Base-by-base conservation (phyloP, 2,888 invertebrate species). In the Orgyia antiqua region DNA sequence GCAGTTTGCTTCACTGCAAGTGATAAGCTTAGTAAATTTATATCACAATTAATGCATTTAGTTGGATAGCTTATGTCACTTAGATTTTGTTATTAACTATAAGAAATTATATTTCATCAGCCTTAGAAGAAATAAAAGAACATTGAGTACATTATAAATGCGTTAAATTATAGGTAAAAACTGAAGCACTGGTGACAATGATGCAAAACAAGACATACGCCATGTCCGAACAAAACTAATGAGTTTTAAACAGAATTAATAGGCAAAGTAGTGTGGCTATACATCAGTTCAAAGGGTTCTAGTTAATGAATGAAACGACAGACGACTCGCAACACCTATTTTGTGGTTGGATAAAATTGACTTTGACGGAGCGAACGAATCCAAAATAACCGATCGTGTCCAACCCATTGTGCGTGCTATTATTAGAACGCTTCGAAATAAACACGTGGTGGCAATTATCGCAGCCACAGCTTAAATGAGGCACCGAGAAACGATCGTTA, bases 371-470 rank as follows among this genome's bases (percentile, higher is more conserved):
- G 68, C 71, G 69, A 68, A 73, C 68, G 70, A 40, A 68, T 60
- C 77, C 69, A 71, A 86, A 84, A 82, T 83, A 82, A 70, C 76
- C 68, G 58, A 80, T 80, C 79, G 78, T 79, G 82, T 83, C 79
- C 73, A 79, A 80, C 76, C 83, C 83, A 86, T 86, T 86, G 84
- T 84, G 74, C 68, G 72, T 62, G 65, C 63, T 82, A 83, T 78
- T 80, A 83, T 80, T 84, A 86, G 83, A 75, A 62, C 58, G 73
- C 69, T 71, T 72, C 58, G 72, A 80, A 83, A 84, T 83, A 86
- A 80, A 79, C 86, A 86, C 86, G 80, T 86, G 86, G 80, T 74
- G 76, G 86, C 84, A 86, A 86, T 86, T 86, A 86, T 82, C 83
- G 76, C 74, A 61, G 78, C 73, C 76, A 74, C 77, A 79, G 74